Evolutionary conservation across 64 coral and sea anemone genomes (phyloP).

Genomic region (Actinia tenebrosa): DNA sequence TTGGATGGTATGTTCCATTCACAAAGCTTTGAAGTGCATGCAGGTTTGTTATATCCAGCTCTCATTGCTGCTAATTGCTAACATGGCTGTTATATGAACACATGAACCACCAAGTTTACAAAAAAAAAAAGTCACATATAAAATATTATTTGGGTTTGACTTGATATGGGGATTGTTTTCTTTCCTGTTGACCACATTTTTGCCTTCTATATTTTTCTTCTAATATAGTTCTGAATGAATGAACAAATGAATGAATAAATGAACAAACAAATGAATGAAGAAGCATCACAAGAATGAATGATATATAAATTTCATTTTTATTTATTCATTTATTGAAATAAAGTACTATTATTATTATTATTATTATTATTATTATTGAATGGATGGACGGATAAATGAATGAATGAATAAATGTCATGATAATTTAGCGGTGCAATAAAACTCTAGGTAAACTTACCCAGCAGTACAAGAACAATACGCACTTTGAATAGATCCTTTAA

Average conservation of each 20-base stretch:
- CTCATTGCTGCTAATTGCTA: slow-evolving; percentile 45
- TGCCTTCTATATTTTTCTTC: too few relatives aligned
- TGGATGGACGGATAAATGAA: too few relatives aligned
- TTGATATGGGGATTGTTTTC: too few relatives aligned
- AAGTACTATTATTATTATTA: too few relatives aligned
- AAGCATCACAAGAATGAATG: neutral
- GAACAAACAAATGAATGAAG: neutral
- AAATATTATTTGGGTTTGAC: neutral
- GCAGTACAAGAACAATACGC: slow-evolving; percentile 57
- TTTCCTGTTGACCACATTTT: too few relatives aligned
- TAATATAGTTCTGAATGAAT: too few relatives aligned
- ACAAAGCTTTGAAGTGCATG: slow-evolving; percentile 47
- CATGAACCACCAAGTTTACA: slow-evolving; percentile 39
- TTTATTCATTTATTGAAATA: too few relatives aligned
- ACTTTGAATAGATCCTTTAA: slow-evolving; percentile 43
- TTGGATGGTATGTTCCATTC: slow-evolving; percentile 19
- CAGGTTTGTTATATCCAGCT: slow-evolving; percentile 28
- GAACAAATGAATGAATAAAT: too few relatives aligned
- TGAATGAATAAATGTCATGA: too few relatives aligned
- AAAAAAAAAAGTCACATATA: neutral
- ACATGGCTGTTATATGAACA: slow-evolving; percentile 41
- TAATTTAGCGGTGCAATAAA: too few relatives aligned
- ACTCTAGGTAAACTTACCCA: slow-evolving; percentile 1
- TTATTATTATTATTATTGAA: too few relatives aligned
- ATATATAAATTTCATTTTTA: too few relatives aligned